Evolutionary conservation across 2,113 vertebrate species (phyloP).

Genomic region (Hylia prasina): DNA sequence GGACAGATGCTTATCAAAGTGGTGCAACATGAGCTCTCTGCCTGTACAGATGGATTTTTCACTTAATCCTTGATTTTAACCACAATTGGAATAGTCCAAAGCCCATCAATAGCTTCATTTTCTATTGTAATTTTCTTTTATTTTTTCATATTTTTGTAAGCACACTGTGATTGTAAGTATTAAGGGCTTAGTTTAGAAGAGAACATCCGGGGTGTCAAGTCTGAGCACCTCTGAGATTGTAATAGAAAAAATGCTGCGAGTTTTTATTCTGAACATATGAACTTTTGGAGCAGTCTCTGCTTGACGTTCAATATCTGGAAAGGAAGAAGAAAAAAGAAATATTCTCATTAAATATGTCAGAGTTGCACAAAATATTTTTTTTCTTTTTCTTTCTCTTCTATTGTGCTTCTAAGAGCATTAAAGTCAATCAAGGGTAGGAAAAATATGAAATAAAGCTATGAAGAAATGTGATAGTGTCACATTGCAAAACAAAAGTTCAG

Average conservation of each 20-base stretch:
- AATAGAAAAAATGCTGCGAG: accelerated
- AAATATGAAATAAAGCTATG: not conserved
- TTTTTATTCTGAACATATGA: not conserved
- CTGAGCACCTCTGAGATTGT: not conserved
- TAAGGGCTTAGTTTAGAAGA: not conserved
- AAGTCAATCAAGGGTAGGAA: not conserved
- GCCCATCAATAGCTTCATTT: not conserved
- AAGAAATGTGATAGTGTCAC: not conserved
- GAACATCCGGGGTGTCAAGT: not conserved
- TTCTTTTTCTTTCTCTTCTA: not conserved
- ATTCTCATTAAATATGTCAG: not conserved
- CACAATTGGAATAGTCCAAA: not conserved
- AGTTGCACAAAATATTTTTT: not conserved
- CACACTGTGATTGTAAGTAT: not conserved
- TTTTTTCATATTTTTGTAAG: not conserved
- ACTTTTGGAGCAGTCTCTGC: not conserved
- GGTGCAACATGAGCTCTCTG: not conserved
- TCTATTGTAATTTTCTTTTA: not conserved
- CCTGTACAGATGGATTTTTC: not conserved
- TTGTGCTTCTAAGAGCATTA: not conserved
- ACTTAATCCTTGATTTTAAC: not conserved
- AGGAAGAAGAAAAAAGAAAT: not conserved
- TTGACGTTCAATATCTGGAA: not conserved
- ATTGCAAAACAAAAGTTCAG: not conserved
- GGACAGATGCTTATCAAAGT: not conserved